Conservation (phyloP, 2,113 vertebrate genomes). For the Erythrocercus mccallii region DNA sequence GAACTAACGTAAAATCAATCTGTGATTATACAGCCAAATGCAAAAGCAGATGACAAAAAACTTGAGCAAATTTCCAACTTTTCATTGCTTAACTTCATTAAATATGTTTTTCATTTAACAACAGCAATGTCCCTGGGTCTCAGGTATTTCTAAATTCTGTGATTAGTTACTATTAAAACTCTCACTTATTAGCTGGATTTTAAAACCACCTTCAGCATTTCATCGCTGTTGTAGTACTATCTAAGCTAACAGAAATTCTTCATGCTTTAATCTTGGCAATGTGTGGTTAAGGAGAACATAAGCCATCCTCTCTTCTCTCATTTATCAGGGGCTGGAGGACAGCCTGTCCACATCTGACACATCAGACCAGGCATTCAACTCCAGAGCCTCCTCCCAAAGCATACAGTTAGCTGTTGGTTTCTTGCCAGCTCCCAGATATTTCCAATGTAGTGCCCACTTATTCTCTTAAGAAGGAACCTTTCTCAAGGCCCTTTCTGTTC, state of each 20-base stretch:
- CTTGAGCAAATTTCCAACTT: not conserved
- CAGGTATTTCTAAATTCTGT: not conserved
- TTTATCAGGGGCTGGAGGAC: not conserved
- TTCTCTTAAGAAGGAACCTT: not conserved
- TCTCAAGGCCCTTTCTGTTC: not conserved
- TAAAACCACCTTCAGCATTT: not conserved
- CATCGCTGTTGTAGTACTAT: not conserved
- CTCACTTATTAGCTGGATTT: not conserved
- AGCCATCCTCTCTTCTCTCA: not conserved
- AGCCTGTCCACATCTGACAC: not conserved
- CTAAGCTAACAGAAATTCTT: not conserved
- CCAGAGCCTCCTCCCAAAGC: not conserved
- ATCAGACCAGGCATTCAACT: not conserved
- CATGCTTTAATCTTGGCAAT: not conserved
- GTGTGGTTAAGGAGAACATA: not conserved
- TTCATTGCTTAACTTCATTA: not conserved
- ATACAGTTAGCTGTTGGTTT: not conserved
- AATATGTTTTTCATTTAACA: not conserved
- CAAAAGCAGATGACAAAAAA: not conserved
- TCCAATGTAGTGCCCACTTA: not conserved
- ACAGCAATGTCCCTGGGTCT: not conserved
- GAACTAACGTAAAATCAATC: not conserved
- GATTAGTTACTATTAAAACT: not conserved
- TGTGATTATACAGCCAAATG: not conserved
- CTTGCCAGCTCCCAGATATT: not conserved